Base-by-base conservation (phyloP, 2,888 invertebrate species). In the Mystacides longicornis region DNA sequence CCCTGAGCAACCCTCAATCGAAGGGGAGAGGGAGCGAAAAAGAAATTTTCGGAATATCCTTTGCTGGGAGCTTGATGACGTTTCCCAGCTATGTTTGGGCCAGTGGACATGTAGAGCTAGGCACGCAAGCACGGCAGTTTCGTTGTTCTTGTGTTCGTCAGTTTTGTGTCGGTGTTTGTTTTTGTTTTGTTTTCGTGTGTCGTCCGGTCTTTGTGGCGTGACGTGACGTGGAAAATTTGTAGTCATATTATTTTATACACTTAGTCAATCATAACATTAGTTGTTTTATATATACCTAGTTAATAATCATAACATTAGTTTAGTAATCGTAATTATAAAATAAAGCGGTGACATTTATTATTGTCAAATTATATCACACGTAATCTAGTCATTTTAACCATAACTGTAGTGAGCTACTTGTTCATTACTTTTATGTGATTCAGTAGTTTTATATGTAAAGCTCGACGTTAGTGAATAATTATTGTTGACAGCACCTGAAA, bases 21-120 rank as follows among this genome's bases (percentile, higher is more conserved):
- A 33, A 37, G 59, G 37, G 61, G 61, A 56, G 61, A 59, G 59
- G 55, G 59, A 61, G 59, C 50, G 61, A 59, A 60, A 61, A 60
- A 57, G 59, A 61, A 61, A 60, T 60, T 61, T 61, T 51, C 27
- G 61, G 61, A 52, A 57, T 59, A 48, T 56, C 60, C 56, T 54
- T 33, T 43, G 43, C 37, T 37, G 7, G 14, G 47, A 48, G 52
- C 55, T 42, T 57, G 59, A 60, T 56, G 60, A 58, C 51, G 54
- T 60, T 53, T 37, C 37, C 7, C 37, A n/a, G 37, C 37, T 37
- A 52, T 50, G 72, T 75, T 75, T 75, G 75, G 75, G 72, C 76
- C 77, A 77, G 77, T 77, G 77, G 77, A 74, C 77, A 77, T 77
- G 77, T 77, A 77, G 77, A 73, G 75, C 76, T 77, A 75, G 74